Conservation (phyloP, 1,140 invertebrate genomes). For the Eriosoma lanigerum region DNA sequence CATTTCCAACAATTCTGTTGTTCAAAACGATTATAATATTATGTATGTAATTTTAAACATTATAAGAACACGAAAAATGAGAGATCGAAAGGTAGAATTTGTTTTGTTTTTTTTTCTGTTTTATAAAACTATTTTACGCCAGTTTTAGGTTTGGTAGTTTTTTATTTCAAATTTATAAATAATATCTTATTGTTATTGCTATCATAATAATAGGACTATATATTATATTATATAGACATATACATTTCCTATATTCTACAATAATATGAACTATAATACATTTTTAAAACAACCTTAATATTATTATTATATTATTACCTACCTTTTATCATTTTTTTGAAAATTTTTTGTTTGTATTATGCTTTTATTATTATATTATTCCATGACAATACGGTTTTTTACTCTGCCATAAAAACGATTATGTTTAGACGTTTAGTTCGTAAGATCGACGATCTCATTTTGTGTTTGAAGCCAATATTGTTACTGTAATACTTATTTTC, state of each 20-base stretch:
- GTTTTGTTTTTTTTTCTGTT: not conserved
- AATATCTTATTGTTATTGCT: slow-evolving; percentile 38
- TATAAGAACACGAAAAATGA: not conserved
- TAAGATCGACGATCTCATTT: slow-evolving; percentile 49
- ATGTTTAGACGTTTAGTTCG: slow-evolving; percentile 42
- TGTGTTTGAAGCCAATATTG: slow-evolving; percentile 45
- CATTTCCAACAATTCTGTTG: slow-evolving; percentile 15
- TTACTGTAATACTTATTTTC: slow-evolving; percentile 28
- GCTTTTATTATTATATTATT: slow-evolving; percentile 33
- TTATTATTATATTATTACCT: not conserved
- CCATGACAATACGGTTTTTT: slow-evolving; percentile 19
- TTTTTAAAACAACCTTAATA: not conserved
- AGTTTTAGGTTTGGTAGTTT: slow-evolving; percentile 5
- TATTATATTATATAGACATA: not conserved
- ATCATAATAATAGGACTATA: not conserved
- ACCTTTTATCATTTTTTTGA: not conserved
- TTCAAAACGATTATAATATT: slow-evolving; percentile 1
- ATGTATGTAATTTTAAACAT: not conserved
- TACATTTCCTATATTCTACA: slow-evolving; percentile 32
- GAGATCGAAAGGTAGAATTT: not conserved
- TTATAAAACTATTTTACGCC: slow-evolving; percentile 10
- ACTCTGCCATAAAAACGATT: slow-evolving; percentile 42
- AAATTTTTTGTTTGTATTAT: slow-evolving; percentile 8
- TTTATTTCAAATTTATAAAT: slow-evolving; percentile 13
- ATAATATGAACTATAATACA: slow-evolving; percentile 7